phyloP scores from a whole-genome alignment of 1,140 invertebrate species.

The Holcopasites calliopsidis region DNA sequence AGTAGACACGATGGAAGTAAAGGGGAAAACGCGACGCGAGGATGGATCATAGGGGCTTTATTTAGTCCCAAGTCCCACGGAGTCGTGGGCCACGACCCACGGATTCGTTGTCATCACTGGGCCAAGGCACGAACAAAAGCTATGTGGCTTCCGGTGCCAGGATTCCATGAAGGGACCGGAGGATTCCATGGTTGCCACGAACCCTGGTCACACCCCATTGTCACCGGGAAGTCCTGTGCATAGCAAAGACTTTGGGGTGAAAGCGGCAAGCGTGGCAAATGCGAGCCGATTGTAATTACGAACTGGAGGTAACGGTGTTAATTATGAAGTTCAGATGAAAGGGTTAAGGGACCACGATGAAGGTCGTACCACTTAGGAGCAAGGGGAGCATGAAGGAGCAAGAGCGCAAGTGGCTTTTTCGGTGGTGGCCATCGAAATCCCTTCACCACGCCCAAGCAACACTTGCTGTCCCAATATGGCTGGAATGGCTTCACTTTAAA shows the following conservation, averaged over 20 bases:
- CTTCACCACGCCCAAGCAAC: conserved; percentile 42
- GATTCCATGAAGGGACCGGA: conserved; percentile 17
- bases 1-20: too few relatives aligned
- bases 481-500: neutral
- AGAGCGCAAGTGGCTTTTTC: conserved; percentile 16
- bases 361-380: conserved; percentile 63
- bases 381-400: conserved; percentile 53
- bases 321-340: conserved; percentile 42
- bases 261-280: neutral
- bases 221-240: too few relatives aligned
- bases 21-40: too few relatives aligned
- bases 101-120: too few relatives aligned
- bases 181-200: conserved; percentile 10
- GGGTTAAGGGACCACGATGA: conserved; percentile 50
- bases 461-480: conserved; percentile 1
- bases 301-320: neutral
- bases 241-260: too few relatives aligned
- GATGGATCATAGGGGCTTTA: too few relatives aligned
- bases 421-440: conserved; percentile 37
- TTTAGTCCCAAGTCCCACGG: too few relatives aligned
- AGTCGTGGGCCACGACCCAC: too few relatives aligned
- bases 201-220: neutral
- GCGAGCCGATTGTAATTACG: neutral
- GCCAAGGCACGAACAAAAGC: conserved; percentile 55
- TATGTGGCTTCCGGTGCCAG: conserved; percentile 43